A percentile compares a stretch with the other conserved stretches of the same genome.
Conservation (phyloP, 1,140 invertebrate genomes). For the Steinernema feltiae region DNA sequence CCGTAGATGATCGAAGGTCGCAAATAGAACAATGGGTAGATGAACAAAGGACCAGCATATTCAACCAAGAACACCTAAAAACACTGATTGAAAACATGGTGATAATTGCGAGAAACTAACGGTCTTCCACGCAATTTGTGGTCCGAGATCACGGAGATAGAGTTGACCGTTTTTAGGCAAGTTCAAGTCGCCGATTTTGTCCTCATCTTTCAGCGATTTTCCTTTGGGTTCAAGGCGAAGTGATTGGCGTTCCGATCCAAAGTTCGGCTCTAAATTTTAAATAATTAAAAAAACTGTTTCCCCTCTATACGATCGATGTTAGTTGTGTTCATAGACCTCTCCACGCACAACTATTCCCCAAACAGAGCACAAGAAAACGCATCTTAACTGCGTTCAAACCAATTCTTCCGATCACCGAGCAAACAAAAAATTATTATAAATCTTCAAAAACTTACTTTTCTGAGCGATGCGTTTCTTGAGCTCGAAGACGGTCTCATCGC, state of each 20-base stretch:
- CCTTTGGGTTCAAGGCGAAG: constrained; percentile 71
- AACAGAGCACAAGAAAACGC: too few relatives aligned
- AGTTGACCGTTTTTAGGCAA: neutral
- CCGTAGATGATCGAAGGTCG: constrained; percentile 86
- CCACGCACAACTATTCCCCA: too few relatives aligned
- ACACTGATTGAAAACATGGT: too few relatives aligned
- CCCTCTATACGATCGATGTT: too few relatives aligned
- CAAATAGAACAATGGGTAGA: constrained; percentile 83
- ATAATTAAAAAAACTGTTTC: too few relatives aligned
- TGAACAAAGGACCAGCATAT: constrained; percentile 86
- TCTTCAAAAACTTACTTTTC: constrained; percentile 29
- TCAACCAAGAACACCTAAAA: constrained; percentile 81
- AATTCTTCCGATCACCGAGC: constrained; percentile 2
- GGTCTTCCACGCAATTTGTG: constrained; percentile 97
- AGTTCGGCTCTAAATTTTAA: constrained; percentile 64
- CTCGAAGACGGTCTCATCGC: constrained; percentile 34
- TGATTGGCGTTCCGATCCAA: constrained; percentile 74
- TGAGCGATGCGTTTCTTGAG: constrained; percentile 40
- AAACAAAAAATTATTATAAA: neutral
- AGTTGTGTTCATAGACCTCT: too few relatives aligned
- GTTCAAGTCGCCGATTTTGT: constrained; percentile 25
- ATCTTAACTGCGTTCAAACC: too few relatives aligned
- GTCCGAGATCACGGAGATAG: constrained; percentile 75
- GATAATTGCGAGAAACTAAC: too few relatives aligned
- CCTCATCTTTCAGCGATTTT: constrained; percentile 24